Evolutionary conservation across 2,888 invertebrate species (phyloP).

Genomic region (Timandra comae): DNA sequence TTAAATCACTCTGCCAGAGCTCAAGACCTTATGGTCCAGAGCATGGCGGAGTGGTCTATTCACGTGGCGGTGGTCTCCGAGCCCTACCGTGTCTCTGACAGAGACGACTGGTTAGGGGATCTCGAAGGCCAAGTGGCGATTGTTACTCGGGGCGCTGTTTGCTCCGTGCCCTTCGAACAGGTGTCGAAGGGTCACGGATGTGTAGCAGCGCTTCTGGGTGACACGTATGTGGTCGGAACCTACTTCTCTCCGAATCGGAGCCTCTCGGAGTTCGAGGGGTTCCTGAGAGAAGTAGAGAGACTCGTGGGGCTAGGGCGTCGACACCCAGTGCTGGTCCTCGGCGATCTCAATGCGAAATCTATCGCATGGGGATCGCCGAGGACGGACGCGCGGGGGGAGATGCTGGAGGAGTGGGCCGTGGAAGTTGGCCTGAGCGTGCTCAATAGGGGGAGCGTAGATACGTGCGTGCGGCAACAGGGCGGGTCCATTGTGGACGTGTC

Average conservation of each 20-base stretch:
- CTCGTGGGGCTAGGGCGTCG: background rate
- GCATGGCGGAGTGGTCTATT: constrained; percentile 6
- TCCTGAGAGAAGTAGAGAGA: background rate
- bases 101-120: background rate
- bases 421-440: background rate
- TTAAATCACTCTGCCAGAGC: background rate
- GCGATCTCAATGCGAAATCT: constrained; percentile 18
- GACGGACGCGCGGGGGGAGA: background rate
- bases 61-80: constrained; percentile 4
- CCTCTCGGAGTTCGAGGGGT: background rate
- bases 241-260: background rate
- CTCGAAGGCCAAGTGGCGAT: background rate
- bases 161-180: constrained; percentile 2
- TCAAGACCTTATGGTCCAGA: constrained; percentile 10
- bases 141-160: background rate
- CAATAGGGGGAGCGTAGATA: background rate
- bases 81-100: background rate
- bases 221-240: background rate
- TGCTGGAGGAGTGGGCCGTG: background rate
- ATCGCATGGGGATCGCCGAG: constrained; percentile 13
- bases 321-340: constrained; percentile 1
- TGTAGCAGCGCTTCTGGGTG: constrained; percentile 5
- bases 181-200: constrained; percentile 9
- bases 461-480: constrained; percentile 3
- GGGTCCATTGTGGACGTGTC: constrained; percentile 4